Evolutionary conservation across 2,888 invertebrate species (phyloP), one percentile per base, ranked within the genome.

Genomic region (Drosophila picticornis): DNA sequence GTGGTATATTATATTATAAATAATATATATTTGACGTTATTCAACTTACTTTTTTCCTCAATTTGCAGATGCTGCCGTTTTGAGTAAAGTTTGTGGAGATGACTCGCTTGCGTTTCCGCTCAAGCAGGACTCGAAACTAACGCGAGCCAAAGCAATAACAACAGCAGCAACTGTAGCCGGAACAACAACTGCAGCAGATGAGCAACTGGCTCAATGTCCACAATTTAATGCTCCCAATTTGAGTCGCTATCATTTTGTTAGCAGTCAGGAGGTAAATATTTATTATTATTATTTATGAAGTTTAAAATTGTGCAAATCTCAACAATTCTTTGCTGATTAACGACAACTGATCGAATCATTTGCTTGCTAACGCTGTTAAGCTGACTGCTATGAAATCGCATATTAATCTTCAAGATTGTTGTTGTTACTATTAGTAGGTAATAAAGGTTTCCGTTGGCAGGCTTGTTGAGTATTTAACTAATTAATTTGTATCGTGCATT

Each of bases 181-280:
- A 56, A 19, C 36, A 13, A 27, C 55, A 27, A 27, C 10, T 16
- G 3, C 10, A 51, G 11, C 38, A 10, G 88, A 83, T 19, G 81
- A 84, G 13, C 75, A 71, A 43, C 74, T 70, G 31, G 59, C 22
- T 7, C 77, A 80, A 38, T 90, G 83, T 25, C 83, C 92, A 71
- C 93, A 90, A 83, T 95, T 95, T 76, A 94, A 94, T 55, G 94
- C 95, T 1, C 95, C 95, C 11, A 95, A 94, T 88, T 90, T 95
- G 36, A 94, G 94, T 73, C 94, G 95, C 74, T 95, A 95, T 82
- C 95, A 95, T 72, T 95, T 95, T 85, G 94, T 95, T 32, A 94
- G 94, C 68, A 94, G 94, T 78, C 94, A 94, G 84, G 94, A 94
- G 90, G 94, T 94, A 70, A 92, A 91, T 80, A 25, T 25, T 10